Percentiles rank a stretch among this genome's conserved stretches.
Evolutionary conservation across 1,140 invertebrate genomes (phyloP).

Genomic region (Bombus sylvicola): DNA sequence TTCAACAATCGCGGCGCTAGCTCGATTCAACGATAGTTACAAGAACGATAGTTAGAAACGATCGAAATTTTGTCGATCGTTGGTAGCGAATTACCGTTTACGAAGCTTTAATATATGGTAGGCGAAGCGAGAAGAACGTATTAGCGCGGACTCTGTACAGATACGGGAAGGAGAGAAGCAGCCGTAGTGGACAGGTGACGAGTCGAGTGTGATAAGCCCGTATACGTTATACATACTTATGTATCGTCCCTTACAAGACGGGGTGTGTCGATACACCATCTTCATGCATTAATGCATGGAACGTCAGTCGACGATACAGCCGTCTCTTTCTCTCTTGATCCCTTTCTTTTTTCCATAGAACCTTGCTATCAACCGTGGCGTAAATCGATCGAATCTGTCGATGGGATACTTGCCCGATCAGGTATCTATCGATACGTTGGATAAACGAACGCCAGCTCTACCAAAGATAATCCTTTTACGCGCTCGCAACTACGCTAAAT

Average conservation of each 20-base stretch:
- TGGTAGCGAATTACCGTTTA: no score
- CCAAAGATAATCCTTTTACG: neutral
- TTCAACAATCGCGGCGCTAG: no score
- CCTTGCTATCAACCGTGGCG: slow-evolving; percentile 12
- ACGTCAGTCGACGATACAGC: slow-evolving; percentile 36
- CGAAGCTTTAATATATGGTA: no score
- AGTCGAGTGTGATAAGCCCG: slow-evolving; percentile 38
- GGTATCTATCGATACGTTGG: slow-evolving; percentile 41
- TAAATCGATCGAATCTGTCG: slow-evolving; percentile 56
- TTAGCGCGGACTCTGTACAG: neutral
- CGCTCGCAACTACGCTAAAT: neutral
- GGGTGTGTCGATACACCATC: slow-evolving; percentile 49
- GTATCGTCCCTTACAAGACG: slow-evolving; percentile 36
- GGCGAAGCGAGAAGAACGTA: neutral
- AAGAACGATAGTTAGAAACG: no score
- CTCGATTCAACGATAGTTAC: no score
- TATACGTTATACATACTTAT: neutral
- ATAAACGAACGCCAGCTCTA: slow-evolving; percentile 18
- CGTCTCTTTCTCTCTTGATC: neutral
- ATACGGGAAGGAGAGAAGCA: slow-evolving; percentile 20
- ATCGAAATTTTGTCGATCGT: no score
- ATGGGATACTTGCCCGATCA: slow-evolving; percentile 40
- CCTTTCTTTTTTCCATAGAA: neutral
- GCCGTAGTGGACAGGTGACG: slow-evolving; percentile 40
- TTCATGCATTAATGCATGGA: slow-evolving; percentile 66